Percentiles rank a stretch among this genome's conserved stretches.
Conservation (phyloP, 2,113 vertebrate species). For the Carassius gibelio region DNA sequence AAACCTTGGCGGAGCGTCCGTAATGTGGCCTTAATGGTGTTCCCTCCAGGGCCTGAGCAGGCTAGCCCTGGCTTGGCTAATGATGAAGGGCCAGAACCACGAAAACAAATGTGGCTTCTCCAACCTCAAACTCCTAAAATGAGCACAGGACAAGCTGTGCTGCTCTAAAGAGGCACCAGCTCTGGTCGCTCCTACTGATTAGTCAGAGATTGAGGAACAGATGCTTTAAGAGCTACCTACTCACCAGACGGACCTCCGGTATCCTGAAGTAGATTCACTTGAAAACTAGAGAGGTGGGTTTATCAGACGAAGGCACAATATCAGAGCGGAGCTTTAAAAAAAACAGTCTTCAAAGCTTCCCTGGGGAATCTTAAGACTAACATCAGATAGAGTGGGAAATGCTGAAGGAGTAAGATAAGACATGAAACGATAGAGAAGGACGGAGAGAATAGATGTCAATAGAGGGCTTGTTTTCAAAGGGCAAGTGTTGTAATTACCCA, state of each 20-base stretch:
- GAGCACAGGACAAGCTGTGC: neutral
- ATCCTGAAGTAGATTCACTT: conserved; percentile 63
- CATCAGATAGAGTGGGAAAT: conserved; percentile 42
- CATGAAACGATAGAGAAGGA: conserved; percentile 46
- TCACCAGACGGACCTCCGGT: conserved; percentile 58
- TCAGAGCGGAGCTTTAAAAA: conserved; percentile 52
- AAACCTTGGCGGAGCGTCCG: conserved; percentile 77
- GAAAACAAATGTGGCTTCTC: conserved; percentile 22
- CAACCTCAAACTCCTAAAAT: conserved; percentile 9
- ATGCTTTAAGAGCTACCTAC: conserved; percentile 18
- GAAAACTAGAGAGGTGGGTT: conserved; percentile 57
- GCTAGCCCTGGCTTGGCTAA: conserved; percentile 71
- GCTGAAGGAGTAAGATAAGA: conserved; percentile 43
- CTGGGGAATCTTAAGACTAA: conserved; percentile 32
- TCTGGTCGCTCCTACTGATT: neutral
- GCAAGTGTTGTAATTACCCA: conserved; percentile 73
- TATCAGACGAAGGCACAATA: conserved; percentile 48
- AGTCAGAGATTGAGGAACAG: conserved; percentile 19
- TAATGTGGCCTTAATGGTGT: conserved; percentile 76
- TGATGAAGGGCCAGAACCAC: conserved; percentile 59
- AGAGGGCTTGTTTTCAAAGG: conserved; percentile 71
- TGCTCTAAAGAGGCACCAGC: neutral
- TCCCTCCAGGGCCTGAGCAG: conserved; percentile 70
- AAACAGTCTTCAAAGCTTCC: conserved; percentile 56
- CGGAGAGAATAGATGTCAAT: conserved; percentile 52